These are phyloP conservation scores for Cynodonichthys magdalenae DNA, from an alignment of 2,797 vertebrate genomes.

Conservation along the genomic window DNA sequence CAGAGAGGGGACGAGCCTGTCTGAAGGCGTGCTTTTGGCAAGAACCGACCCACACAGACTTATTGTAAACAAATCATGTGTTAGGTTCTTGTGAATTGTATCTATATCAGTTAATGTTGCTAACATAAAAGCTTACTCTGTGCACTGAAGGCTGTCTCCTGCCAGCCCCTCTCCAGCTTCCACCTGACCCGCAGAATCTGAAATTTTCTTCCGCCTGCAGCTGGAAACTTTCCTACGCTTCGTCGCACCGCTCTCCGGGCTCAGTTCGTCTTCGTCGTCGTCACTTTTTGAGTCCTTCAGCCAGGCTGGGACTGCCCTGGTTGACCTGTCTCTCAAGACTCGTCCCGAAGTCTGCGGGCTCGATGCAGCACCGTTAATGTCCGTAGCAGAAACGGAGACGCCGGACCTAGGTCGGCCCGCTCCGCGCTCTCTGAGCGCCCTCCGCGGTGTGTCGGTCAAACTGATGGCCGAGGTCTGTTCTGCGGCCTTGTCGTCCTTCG, in stretches of 20 bases:
- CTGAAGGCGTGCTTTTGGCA: constrained; percentile 61
- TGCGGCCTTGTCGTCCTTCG: constrained; percentile 76
- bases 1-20: constrained; percentile 57
- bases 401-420: constrained; percentile 70
- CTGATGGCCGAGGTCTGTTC: constrained; percentile 75
- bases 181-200: constrained; percentile 65
- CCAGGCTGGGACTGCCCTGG: constrained; percentile 82
- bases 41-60: constrained; percentile 24
- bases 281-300: constrained; percentile 77
- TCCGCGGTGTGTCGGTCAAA: constrained; percentile 65
- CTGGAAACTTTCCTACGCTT: constrained; percentile 88
- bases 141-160: constrained; percentile 62
- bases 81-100: neutral
- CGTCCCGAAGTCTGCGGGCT: constrained; percentile 70
- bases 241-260: constrained; percentile 68
- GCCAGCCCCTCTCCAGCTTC: constrained; percentile 59
- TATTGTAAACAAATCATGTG: constrained; percentile 18
- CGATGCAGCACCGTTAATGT: constrained; percentile 68
- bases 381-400: constrained; percentile 56
- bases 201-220: constrained; percentile 83
- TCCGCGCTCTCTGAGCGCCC: constrained; percentile 75
- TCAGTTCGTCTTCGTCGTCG: constrained; percentile 68
- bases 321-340: constrained; percentile 83
- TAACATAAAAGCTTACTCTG: constrained; percentile 66
- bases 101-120: neutral